Evolutionary conservation across 2,888 invertebrate species (phyloP).

Genomic region (Lithophane ornitopus): DNA sequence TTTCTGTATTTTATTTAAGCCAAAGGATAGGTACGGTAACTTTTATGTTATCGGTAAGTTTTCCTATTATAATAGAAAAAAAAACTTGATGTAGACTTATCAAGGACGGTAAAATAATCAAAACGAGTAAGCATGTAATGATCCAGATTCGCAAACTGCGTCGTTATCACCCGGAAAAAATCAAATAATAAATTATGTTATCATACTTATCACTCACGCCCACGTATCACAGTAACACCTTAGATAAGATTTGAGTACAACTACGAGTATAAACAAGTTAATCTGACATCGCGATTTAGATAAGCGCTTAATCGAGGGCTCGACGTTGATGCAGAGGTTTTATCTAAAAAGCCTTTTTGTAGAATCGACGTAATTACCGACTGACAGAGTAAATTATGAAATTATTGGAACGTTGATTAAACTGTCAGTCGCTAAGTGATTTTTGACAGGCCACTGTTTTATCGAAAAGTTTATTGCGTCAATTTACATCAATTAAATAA

Average conservation of each 20-base stretch:
- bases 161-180: conserved; percentile 53
- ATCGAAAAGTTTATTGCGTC: conserved; percentile 19
- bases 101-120: conserved; percentile 13
- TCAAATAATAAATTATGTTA: conserved; percentile 60
- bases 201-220: conserved; percentile 47
- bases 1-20: conserved; percentile 7
- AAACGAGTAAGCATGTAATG: conserved; percentile 36
- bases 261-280: conserved; percentile 53
- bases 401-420: conserved; percentile 49
- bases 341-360: conserved; percentile 63
- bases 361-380: conserved; percentile 41
- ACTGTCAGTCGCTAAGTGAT: conserved; percentile 51
- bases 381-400: conserved; percentile 42
- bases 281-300: conserved; percentile 63
- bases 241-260: conserved; percentile 60
- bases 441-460: conserved; percentile 38
- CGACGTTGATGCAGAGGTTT: conserved; percentile 34
- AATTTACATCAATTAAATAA: conserved; percentile 24
- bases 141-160: conserved; percentile 25
- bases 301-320: conserved; percentile 48
- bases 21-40: background rate
- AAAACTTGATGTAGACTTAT: conserved; percentile 4
- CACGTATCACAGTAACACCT: conserved; percentile 47
- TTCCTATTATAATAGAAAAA: background rate
- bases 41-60: background rate